Evolutionary conservation across 2,113 vertebrate species (phyloP).

Genomic region (Lagopus muta): DNA sequence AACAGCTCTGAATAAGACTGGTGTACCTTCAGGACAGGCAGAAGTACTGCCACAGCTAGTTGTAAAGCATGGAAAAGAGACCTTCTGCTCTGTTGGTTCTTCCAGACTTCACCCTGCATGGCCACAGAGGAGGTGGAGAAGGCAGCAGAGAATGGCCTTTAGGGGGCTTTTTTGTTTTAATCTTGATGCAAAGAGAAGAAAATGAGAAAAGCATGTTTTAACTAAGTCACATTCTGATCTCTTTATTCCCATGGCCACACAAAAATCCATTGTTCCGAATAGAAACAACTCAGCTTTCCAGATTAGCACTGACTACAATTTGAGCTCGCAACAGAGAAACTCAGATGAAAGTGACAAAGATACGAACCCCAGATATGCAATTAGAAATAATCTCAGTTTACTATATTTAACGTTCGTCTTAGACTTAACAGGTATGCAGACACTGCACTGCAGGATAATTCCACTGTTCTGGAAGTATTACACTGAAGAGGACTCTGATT

Average conservation of each 20-base stretch:
- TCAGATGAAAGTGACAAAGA: not conserved
- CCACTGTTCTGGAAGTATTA: not conserved
- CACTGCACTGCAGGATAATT: not conserved
- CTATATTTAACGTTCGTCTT: not conserved
- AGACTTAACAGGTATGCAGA: not conserved
- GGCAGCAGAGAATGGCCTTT: not conserved
- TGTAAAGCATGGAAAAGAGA: not conserved
- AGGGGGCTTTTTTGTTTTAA: not conserved
- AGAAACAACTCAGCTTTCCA: not conserved
- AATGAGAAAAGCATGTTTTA: not conserved
- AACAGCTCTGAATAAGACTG: too few species aligned
- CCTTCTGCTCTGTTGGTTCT: not conserved
- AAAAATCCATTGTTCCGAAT: not conserved
- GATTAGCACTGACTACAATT: not conserved
- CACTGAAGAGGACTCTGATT: not conserved
- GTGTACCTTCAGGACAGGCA: not conserved
- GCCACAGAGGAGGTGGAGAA: not conserved
- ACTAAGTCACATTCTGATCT: not conserved
- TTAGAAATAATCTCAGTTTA: not conserved
- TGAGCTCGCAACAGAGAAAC: not conserved
- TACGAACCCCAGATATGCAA: not conserved
- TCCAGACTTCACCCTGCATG: not conserved
- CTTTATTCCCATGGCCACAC: not conserved
- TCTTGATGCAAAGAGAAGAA: not conserved
- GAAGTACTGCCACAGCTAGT: not conserved